These are phyloP conservation scores for Centropyge bicolor DNA, from an alignment of 2,797 vertebrate species.

Conservation along the genomic window DNA sequence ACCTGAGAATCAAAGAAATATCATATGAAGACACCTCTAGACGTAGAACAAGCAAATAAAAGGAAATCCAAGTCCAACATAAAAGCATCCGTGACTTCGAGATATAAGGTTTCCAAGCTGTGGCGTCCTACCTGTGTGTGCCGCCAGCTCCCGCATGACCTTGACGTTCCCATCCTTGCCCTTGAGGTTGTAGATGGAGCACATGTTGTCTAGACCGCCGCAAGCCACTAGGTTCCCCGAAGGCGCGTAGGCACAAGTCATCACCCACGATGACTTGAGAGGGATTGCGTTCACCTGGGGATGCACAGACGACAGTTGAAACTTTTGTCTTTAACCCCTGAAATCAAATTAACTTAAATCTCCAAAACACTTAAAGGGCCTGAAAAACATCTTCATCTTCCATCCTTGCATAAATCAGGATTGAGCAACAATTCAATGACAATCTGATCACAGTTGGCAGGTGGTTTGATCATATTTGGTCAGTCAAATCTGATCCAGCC, in stretches of 20 bases:
- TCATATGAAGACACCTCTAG: not conserved
- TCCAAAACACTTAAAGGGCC: not conserved
- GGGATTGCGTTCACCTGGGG: constrained; percentile 96
- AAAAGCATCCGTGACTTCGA: not conserved
- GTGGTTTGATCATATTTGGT: not conserved
- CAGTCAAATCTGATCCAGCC: not conserved
- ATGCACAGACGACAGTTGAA: constrained; percentile 1
- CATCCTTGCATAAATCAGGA: not conserved
- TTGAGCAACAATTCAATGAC: not conserved
- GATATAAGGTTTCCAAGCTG: not conserved
- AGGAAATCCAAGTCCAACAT: not conserved
- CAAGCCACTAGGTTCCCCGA: constrained; percentile 98
- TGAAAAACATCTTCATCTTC: not conserved
- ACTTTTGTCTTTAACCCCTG: not conserved
- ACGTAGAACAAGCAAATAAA: not conserved
- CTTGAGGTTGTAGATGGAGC: constrained; percentile 98
- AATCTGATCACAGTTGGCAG: not conserved
- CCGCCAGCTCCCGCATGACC: constrained; percentile 96
- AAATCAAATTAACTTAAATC: not conserved
- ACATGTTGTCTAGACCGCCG: constrained; percentile 98
- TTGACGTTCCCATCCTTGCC: constrained; percentile 95
- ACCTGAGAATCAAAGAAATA: constrained; percentile 80
- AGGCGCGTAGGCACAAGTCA: constrained; percentile 97
- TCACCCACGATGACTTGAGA: constrained; percentile 98
- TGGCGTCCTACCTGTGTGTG: constrained; percentile 90